Evolutionary conservation across 2,113 vertebrate species (phyloP).

Genomic region (Nesospiza acunhae): DNA sequence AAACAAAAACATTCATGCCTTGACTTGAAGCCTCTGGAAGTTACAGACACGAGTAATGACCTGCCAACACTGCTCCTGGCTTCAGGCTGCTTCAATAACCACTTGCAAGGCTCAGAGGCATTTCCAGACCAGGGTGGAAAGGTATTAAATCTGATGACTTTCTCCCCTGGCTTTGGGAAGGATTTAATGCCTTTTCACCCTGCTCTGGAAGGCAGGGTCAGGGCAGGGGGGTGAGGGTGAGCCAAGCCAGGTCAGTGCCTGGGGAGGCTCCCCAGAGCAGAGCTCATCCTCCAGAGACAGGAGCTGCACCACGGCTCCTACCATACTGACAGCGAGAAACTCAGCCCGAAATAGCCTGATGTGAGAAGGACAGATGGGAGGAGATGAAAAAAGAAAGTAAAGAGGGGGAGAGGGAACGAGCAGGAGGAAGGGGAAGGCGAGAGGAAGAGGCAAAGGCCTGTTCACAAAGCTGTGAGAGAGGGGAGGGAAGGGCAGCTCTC

Average conservation of each 20-base stretch:
- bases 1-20: background rate
- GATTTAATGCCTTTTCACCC: background rate
- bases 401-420: slow-evolving; percentile 28
- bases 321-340: slow-evolving; percentile 51
- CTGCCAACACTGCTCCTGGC: background rate
- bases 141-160: background rate
- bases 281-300: background rate
- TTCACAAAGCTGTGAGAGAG: background rate
- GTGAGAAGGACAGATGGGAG: slow-evolving; percentile 62
- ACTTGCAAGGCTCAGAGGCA: background rate
- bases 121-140: background rate
- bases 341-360: slow-evolving; percentile 41
- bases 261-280: background rate
- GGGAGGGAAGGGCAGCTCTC: background rate
- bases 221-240: background rate
- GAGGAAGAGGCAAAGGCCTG: background rate
- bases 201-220: background rate
- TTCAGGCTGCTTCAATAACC: background rate
- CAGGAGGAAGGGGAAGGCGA: background rate
- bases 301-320: background rate
- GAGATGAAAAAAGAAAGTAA: slow-evolving; percentile 49
- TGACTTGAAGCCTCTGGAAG: background rate
- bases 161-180: background rate
- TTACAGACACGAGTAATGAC: background rate
- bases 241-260: background rate